Evolutionary conservation across 2,113 vertebrate species (phyloP).

Genomic region (Cynoglossus semilaevis): DNA sequence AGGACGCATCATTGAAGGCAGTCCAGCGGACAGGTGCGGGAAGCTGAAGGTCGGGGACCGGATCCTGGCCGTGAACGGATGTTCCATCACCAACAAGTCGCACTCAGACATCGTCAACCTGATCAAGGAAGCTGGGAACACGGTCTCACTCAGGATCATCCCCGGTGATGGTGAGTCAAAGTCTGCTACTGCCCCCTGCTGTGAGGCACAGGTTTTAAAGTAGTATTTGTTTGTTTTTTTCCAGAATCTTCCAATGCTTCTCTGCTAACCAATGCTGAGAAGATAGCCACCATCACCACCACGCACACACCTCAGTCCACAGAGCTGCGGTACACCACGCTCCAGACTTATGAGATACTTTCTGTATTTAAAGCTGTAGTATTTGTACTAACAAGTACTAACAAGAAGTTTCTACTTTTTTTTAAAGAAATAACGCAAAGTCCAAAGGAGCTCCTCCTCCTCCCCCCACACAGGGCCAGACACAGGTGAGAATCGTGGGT

Average conservation of each 20-base stretch:
- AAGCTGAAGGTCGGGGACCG: constrained; percentile 99
- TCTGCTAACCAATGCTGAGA: constrained; percentile 94
- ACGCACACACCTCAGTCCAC: constrained; percentile 85
- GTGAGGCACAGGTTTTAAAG: neutral
- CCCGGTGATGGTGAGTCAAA: constrained; percentile 92
- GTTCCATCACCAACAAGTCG: constrained; percentile 99
- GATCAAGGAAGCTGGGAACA: constrained; percentile 99
- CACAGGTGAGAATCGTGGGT: constrained; percentile 56
- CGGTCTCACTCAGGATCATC: constrained; percentile 96
- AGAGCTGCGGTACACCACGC: constrained; percentile 82
- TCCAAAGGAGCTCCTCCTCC: constrained; percentile 84
- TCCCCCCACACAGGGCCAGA: constrained; percentile 66
- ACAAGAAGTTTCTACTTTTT: constrained; percentile 34
- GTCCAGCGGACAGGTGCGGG: constrained; percentile 96
- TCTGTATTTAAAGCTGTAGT: neutral
- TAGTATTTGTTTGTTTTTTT: neutral
- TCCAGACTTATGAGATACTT: neutral
- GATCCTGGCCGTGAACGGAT: constrained; percentile 94
- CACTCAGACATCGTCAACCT: constrained; percentile 99
- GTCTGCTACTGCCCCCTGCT: no score
- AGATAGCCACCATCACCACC: constrained; percentile 97
- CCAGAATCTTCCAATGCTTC: constrained; percentile 94
- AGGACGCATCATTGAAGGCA: constrained; percentile 99
- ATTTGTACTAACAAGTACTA: constrained; percentile 15
- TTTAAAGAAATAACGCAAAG: constrained; percentile 85